Conservation (phyloP, 2,888 invertebrate species). For the Lutraria lutraria region DNA sequence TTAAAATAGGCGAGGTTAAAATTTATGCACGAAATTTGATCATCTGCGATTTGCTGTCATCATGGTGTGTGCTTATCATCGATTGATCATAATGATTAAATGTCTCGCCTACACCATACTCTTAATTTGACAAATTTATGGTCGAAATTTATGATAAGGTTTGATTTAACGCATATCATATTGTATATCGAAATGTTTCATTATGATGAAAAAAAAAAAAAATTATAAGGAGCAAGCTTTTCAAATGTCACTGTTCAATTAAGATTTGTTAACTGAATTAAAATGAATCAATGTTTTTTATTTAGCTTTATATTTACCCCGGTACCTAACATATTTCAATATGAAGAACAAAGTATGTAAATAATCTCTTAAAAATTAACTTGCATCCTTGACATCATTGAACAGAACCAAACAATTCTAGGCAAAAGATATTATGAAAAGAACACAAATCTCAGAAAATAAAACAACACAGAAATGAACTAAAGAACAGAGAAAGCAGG, state of each 20-base stretch:
- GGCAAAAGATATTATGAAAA: background rate
- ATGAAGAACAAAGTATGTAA: background rate
- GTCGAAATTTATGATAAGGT: constrained; percentile 2
- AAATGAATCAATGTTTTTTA: background rate
- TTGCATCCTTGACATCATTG: too few relatives aligned
- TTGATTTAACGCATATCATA: background rate
- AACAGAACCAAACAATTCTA: background rate
- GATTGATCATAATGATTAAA: background rate
- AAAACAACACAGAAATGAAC: background rate
- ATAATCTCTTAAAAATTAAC: too few relatives aligned
- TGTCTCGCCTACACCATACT: background rate
- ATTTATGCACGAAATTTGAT: constrained; percentile 13
- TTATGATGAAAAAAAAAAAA: background rate
- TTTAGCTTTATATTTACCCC: background rate
- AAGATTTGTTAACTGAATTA: background rate
- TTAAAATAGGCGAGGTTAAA: constrained; percentile 2
- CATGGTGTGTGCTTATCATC: background rate
- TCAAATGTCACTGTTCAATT: background rate
- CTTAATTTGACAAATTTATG: background rate
- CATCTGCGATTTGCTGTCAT: background rate
- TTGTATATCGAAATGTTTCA: background rate
- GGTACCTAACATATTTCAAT: background rate
- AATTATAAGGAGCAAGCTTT: background rate
- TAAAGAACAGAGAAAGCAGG: constrained; percentile 3
- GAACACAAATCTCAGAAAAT: constrained; percentile 10